Conservation (phyloP, 2,888 invertebrate species). For the Acanthococcus lagerstroemiae region DNA sequence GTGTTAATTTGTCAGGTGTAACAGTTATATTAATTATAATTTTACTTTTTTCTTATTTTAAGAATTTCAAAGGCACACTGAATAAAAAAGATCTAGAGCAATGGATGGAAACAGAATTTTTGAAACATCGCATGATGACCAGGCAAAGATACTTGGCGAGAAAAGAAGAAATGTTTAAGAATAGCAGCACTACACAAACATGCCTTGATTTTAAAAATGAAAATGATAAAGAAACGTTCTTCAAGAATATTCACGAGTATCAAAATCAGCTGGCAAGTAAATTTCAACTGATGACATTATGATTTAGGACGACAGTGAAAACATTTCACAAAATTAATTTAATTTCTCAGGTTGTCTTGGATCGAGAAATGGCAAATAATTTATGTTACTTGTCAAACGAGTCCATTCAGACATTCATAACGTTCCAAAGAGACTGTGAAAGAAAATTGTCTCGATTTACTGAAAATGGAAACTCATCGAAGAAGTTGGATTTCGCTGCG, state of each 20-base stretch:
- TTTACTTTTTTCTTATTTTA: too few relatives aligned
- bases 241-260: not conserved
- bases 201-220: not conserved
- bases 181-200: not conserved
- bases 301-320: too few relatives aligned
- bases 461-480: not conserved
- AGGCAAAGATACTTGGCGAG: conserved; percentile 1
- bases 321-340: too few relatives aligned
- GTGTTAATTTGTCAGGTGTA: too few relatives aligned
- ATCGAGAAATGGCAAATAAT: not conserved
- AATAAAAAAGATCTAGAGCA: conserved; percentile 5
- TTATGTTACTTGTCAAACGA: not conserved
- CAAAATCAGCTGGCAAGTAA: conserved; percentile 8
- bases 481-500: not conserved
- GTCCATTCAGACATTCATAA: not conserved
- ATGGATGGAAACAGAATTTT: conserved; percentile 20
- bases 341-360: not conserved
- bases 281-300: too few relatives aligned
- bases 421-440: not conserved
- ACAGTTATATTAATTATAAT: too few relatives aligned
- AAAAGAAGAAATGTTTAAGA: conserved; percentile 2
- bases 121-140: conserved; percentile 11
- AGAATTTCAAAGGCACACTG: too few relatives aligned
- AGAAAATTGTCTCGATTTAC: not conserved
- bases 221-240: not conserved